Base-by-base conservation (phyloP, 1,140 invertebrate genomes). In the Arion vulgaris region DNA sequence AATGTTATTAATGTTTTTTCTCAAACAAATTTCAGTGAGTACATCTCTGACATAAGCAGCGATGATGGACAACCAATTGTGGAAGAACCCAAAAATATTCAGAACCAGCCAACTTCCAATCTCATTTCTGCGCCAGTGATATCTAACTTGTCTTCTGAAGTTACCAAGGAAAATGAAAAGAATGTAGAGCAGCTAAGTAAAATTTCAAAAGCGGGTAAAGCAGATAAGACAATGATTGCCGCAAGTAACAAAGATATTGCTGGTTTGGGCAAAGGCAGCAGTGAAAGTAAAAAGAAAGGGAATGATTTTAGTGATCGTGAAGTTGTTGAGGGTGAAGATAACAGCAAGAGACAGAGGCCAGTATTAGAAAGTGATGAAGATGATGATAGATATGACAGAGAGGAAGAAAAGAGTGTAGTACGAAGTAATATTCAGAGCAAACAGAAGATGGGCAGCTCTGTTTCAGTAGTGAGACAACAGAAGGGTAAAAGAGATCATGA, bases 1-100 rank as follows among this genome's bases (percentile, higher is more conserved):
- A n/a, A n/a, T n/a, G n/a, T n/a, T n/a, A n/a, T n/a, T n/a, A n/a
- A n/a, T n/a, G n/a, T n/a, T n/a, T n/a, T n/a, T n/a, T n/a, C n/a
- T n/a, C n/a, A n/a, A n/a, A n/a, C n/a, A 11, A 57, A 57, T 75
- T 51, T 51, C 62, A 82, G 62, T 36, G 73, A 80, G 41, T 74
- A 84, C 32, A 49, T 53, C 32, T 71, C 38, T 1, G 77, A 80
- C 39, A 79, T 57, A 39, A 80, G 76, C 51, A 83, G 69, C 28
- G 75, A 80, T 36, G 49, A 72, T 62, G 75, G 69, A 49, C 45
- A 81, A 39, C 4, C 5, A 36, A 15, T 7, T 15, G 5, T 11
- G 4, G 38, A 28, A 9, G 45, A 36, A 1, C 9, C 32, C 2
- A 76, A 51, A 36, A 7, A 49, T 28, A 11, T 26, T 26, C 41